Conservation (phyloP, 2,888 invertebrate genomes). For the Blastobasis lacticolella region DNA sequence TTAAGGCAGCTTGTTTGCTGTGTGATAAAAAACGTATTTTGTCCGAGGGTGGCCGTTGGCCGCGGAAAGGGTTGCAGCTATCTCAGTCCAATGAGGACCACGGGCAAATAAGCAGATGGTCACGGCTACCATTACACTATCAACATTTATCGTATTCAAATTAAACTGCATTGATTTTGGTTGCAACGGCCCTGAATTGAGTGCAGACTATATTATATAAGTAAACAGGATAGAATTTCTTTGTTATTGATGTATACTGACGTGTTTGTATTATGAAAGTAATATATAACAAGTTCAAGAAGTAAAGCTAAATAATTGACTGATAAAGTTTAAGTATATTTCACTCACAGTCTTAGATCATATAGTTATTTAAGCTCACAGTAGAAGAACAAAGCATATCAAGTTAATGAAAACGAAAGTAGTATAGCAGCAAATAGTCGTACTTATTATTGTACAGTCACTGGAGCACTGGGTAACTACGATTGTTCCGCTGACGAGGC, state of each 20-base stretch:
- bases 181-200: constrained; percentile 18
- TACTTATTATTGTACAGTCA: constrained; percentile 59
- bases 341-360: too few species aligned
- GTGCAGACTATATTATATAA: not conserved
- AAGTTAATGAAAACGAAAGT: constrained; percentile 56
- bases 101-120: constrained; percentile 66
- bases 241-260: too few species aligned
- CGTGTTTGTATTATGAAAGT: too few species aligned
- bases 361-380: too few species aligned
- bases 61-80: constrained; percentile 49
- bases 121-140: constrained; percentile 61
- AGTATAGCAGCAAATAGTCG: constrained; percentile 43
- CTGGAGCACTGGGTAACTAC: constrained; percentile 58
- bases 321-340: too few species aligned
- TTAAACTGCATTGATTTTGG: constrained; percentile 40
- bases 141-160: constrained; percentile 67
- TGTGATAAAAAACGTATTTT: constrained; percentile 58
- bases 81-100: constrained; percentile 38
- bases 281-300: too few species aligned
- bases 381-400: not conserved
- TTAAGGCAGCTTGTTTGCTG: constrained; percentile 56
- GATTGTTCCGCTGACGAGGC: constrained; percentile 49
- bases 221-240: too few species aligned
- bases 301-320: too few species aligned
- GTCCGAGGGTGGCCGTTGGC: constrained; percentile 56